phyloP scores from a whole-genome alignment of 2,113 vertebrate genomes.

The Orientallactaga bullata region DNA sequence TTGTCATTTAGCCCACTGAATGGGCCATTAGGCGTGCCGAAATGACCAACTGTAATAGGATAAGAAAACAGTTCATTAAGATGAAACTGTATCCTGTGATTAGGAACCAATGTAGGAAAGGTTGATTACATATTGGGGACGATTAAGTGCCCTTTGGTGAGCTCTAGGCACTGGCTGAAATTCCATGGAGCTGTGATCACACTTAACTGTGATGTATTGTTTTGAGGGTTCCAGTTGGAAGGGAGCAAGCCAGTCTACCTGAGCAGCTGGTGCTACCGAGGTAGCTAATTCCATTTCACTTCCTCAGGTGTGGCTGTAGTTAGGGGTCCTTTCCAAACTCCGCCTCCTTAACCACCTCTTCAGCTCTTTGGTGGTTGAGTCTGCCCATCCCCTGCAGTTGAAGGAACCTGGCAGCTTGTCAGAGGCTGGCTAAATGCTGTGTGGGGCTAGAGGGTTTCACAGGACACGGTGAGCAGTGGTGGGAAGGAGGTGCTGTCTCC shows the following conservation, averaged over 20 bases:
- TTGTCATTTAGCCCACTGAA: slow-evolving; percentile 61
- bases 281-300: slow-evolving; percentile 77
- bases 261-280: slow-evolving; percentile 38
- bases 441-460: background rate
- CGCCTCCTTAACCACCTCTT: slow-evolving; percentile 67
- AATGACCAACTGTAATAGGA: slow-evolving; percentile 46
- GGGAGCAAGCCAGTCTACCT: slow-evolving; percentile 59
- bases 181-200: slow-evolving; percentile 79
- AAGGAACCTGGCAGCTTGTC: slow-evolving; percentile 5
- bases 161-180: slow-evolving; percentile 70
- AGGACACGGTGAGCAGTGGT: background rate
- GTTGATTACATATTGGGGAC: slow-evolving; percentile 85
- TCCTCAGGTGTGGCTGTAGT: slow-evolving; percentile 51
- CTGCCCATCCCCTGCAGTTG: slow-evolving; percentile 11
- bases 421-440: slow-evolving; percentile 22
- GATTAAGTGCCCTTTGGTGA: slow-evolving; percentile 79
- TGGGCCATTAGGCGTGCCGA: slow-evolving; percentile 42
- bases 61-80: slow-evolving; percentile 84
- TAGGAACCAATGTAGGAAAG: slow-evolving; percentile 83
- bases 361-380: background rate
- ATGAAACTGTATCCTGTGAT: slow-evolving; percentile 78
- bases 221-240: slow-evolving; percentile 69
- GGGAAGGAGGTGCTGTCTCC: background rate
- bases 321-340: slow-evolving; percentile 60
- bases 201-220: slow-evolving; percentile 81